Percentiles rank a stretch among this genome's conserved stretches.
Conservation (phyloP, 2,888 invertebrate species). For the Acleris cristana region DNA sequence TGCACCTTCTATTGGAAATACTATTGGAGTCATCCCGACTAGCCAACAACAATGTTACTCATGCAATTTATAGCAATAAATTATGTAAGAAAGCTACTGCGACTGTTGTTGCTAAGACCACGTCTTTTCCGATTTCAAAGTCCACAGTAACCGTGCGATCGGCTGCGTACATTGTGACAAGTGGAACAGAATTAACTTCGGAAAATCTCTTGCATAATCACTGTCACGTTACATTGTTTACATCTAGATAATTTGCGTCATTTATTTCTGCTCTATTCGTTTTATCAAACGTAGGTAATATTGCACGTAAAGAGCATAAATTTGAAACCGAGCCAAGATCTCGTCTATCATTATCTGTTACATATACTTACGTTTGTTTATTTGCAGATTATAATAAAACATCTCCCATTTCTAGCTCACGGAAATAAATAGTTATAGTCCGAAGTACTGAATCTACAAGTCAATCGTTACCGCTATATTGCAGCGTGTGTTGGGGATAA, state of each 20-base stretch:
- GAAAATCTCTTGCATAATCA: conserved; percentile 12
- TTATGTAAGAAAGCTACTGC: too few species aligned
- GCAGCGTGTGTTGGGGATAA: conserved; percentile 59
- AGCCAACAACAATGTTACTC: background rate
- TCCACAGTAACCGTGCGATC: background rate
- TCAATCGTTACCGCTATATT: conserved; percentile 53
- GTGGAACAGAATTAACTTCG: conserved; percentile 7
- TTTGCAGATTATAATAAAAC: conserved; percentile 35
- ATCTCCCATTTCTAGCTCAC: conserved; percentile 38
- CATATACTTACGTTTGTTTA: conserved; percentile 16
- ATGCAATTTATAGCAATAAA: background rate
- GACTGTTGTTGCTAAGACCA: too few species aligned
- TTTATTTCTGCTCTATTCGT: conserved; percentile 22
- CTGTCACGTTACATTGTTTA: conserved; percentile 12
- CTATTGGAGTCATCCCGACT: conserved; percentile 1
- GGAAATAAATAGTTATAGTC: conserved; percentile 43
- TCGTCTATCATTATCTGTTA: conserved; percentile 25
- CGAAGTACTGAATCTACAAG: conserved; percentile 47
- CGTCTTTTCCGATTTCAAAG: background rate
- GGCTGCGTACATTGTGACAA: background rate
- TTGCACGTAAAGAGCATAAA: conserved; percentile 34
- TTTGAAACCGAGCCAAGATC: conserved; percentile 34
- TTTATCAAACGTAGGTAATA: conserved; percentile 30
- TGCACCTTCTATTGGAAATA: background rate
- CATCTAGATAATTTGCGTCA: conserved; percentile 22